Conservation (phyloP, 64 coral and sea anemone genomes). For the Cladopsammia gracilis region DNA sequence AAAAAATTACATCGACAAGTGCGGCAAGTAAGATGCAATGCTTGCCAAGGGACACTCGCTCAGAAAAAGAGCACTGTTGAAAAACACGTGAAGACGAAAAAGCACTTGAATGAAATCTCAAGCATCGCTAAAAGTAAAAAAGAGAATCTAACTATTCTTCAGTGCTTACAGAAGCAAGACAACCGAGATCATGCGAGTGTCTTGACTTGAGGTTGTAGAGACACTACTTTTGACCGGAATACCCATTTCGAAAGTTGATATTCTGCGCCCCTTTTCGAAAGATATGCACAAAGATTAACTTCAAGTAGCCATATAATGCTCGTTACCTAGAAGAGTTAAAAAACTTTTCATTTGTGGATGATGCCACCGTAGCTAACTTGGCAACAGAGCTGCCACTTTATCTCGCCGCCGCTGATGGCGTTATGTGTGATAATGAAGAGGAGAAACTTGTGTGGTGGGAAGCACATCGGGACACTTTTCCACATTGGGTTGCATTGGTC, state of each 20-base stretch:
- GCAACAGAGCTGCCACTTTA: conserved; percentile 48
- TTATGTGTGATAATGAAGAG: not conserved
- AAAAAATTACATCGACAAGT: too few species aligned
- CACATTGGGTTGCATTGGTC: conserved; percentile 65
- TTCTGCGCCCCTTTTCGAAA: too few species aligned
- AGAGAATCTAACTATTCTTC: too few species aligned
- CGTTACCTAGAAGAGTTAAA: conserved; percentile 54
- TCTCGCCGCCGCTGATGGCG: conserved; percentile 60
- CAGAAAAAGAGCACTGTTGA: conserved; percentile 76
- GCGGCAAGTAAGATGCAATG: conserved; percentile 74
- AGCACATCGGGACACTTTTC: conserved; percentile 48
- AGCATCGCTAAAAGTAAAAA: conserved; percentile 29
- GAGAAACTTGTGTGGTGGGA: conserved; percentile 54
- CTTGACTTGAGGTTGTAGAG: too few species aligned
- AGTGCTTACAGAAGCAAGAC: too few species aligned
- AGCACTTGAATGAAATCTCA: conserved; percentile 66
- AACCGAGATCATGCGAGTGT: too few species aligned
- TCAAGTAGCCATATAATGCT: conserved; percentile 11
- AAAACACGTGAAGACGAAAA: conserved; percentile 73
- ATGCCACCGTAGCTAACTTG: conserved; percentile 27
- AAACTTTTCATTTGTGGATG: conserved; percentile 58
- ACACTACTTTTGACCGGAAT: too few species aligned
- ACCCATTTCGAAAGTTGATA: too few species aligned
- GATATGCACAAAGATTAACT: too few species aligned
- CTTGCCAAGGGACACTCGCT: conserved; percentile 67